These are phyloP conservation scores for Drosophila atripex DNA, from an alignment of 2,888 invertebrate species.

Conservation along the genomic window DNA sequence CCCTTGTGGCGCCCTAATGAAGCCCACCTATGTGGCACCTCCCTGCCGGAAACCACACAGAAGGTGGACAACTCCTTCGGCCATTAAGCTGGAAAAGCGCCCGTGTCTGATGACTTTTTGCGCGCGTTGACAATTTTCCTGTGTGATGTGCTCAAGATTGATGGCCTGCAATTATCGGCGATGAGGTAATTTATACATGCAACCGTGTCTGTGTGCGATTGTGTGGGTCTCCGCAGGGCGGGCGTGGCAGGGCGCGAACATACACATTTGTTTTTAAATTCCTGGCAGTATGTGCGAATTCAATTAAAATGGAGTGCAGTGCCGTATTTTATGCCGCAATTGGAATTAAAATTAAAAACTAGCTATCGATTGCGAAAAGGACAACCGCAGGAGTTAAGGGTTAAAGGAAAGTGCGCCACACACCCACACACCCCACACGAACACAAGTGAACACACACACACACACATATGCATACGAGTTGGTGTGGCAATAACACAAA, in stretches of 20 bases:
- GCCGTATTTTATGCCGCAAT: conserved; percentile 74
- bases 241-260: conserved; percentile 57
- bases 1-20: conserved; percentile 34
- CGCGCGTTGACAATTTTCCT: conserved; percentile 73
- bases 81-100: conserved; percentile 47
- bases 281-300: conserved; percentile 49
- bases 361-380: conserved; percentile 67
- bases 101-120: conserved; percentile 70
- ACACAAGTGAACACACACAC: background rate
- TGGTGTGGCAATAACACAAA: conserved; percentile 83
- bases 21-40: conserved; percentile 37
- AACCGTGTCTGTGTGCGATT: conserved; percentile 39
- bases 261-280: conserved; percentile 7
- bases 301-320: conserved; percentile 76
- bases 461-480: conserved; percentile 48
- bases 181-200: conserved; percentile 74
- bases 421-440: background rate
- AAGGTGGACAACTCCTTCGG: conserved; percentile 37
- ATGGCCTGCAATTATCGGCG: conserved; percentile 76
- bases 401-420: conserved; percentile 40
- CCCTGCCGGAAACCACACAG: background rate
- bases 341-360: conserved; percentile 76
- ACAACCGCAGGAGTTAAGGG: conserved; percentile 39
- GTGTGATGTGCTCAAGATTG: conserved; percentile 77
- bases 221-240: conserved; percentile 32